Evolutionary conservation across 2,888 invertebrate genomes (phyloP).

Genomic region (Yponomeuta sedellus): DNA sequence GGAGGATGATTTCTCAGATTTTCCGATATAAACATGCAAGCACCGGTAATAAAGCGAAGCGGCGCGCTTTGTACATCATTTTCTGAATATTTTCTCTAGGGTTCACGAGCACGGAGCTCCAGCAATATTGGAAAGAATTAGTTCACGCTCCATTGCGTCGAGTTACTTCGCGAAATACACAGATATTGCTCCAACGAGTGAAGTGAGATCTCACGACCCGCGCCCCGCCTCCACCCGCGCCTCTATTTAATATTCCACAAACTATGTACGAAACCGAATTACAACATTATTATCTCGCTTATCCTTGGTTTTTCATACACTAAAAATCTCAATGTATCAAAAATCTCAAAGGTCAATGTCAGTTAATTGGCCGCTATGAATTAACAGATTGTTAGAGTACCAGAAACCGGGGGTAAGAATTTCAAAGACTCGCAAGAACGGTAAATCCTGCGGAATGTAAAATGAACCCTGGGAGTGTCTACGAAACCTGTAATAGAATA

Average conservation of each 20-base stretch:
- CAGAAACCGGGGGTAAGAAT: too few relatives aligned
- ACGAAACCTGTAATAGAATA: constrained; percentile 32
- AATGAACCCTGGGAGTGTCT: background rate
- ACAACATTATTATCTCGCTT: too few relatives aligned
- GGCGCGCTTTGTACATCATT: constrained; percentile 10
- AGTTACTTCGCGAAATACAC: constrained; percentile 8
- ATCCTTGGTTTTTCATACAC: too few relatives aligned
- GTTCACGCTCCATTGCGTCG: constrained; percentile 13
- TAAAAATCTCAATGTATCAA: too few relatives aligned
- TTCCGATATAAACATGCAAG: background rate
- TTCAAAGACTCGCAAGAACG: too few relatives aligned
- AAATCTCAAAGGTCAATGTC: too few relatives aligned
- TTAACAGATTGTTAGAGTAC: too few relatives aligned
- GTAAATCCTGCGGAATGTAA: background rate
- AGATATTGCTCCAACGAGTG: constrained; percentile 4
- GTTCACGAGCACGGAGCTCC: background rate
- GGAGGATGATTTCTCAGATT: background rate
- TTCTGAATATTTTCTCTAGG: constrained; percentile 6
- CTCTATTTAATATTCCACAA: constrained; percentile 7
- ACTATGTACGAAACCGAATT: background rate
- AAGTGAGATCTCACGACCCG: background rate
- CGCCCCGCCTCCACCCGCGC: background rate
- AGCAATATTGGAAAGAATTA: constrained; percentile 15
- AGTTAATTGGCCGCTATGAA: too few relatives aligned
- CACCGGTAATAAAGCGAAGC: constrained; percentile 7